These are phyloP conservation scores for Haplochromis burtoni DNA, from an alignment of 2,113 vertebrate species.

Conservation along the genomic window DNA sequence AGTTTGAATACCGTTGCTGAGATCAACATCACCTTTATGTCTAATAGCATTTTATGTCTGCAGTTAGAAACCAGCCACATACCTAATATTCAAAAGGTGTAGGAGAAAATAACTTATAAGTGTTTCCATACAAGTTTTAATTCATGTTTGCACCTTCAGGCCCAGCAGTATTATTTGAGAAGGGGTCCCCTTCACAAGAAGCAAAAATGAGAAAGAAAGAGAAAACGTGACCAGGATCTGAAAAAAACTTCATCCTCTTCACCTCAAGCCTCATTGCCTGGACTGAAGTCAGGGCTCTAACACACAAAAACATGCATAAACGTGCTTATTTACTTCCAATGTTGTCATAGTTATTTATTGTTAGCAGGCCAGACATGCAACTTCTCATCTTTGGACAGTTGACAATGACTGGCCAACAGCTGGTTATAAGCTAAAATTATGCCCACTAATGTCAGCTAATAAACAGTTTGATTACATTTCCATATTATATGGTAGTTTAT, in stretches of 20 bases:
- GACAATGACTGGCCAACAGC: not conserved
- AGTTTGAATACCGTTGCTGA: not conserved
- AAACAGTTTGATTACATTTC: not conserved
- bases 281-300: not conserved
- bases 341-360: not conserved
- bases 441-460: not conserved
- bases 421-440: not conserved
- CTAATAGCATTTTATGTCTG: not conserved
- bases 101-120: not conserved
- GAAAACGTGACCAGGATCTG: not conserved
- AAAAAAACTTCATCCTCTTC: not conserved
- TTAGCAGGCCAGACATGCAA: not conserved
- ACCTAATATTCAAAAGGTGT: not conserved
- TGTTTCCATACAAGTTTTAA: not conserved
- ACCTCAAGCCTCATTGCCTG: not conserved
- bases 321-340: fast-evolving
- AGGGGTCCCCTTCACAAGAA: not conserved
- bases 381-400: not conserved
- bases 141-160: not conserved
- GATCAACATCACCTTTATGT: not conserved
- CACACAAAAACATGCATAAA: not conserved
- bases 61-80: not conserved
- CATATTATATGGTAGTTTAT: not conserved
- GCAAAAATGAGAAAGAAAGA: not conserved
- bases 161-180: not conserved